Evolutionary conservation across 2,888 invertebrate genomes (phyloP).

Genomic region (Malthinus seriepunctatus): DNA sequence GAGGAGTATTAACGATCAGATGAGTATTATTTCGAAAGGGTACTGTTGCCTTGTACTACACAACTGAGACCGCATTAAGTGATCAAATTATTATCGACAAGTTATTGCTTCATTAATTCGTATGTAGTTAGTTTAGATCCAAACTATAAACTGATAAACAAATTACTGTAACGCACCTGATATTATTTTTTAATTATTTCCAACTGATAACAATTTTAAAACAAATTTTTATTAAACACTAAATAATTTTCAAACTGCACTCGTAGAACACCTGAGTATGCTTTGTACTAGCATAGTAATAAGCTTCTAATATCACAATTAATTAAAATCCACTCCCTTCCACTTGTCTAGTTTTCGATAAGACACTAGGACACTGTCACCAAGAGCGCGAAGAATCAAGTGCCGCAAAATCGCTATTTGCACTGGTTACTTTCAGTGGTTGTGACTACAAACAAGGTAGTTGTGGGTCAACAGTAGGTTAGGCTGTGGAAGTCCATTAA

Average conservation of each 20-base stretch:
- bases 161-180: too few species aligned
- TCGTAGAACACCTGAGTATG: too few species aligned
- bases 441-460: conserved; percentile 33
- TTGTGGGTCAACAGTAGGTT: conserved; percentile 47
- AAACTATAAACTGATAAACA: too few species aligned
- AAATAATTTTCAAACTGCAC: too few species aligned
- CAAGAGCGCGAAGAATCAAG: conserved; percentile 37
- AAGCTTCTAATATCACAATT: conserved; percentile 9
- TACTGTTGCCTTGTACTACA: not conserved
- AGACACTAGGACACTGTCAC: conserved; percentile 39
- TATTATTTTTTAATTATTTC: too few species aligned
- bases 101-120: conserved; percentile 6
- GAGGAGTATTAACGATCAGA: conserved; percentile 2
- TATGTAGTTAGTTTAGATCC: too few species aligned
- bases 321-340: conserved; percentile 20
- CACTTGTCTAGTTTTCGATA: conserved; percentile 36
- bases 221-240: too few species aligned
- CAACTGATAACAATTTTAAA: too few species aligned
- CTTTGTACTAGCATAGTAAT: conserved; percentile 29
- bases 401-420: conserved; percentile 26
- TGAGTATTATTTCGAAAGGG: conserved; percentile 2
- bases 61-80: conserved; percentile 1
- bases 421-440: conserved; percentile 38
- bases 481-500: conserved; percentile 39
- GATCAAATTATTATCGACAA: conserved; percentile 6